A percentile compares a stretch with the other conserved stretches of the same genome.
phyloP scores from a whole-genome alignment of 2,888 invertebrate genomes.

The Lapara coniferarum region DNA sequence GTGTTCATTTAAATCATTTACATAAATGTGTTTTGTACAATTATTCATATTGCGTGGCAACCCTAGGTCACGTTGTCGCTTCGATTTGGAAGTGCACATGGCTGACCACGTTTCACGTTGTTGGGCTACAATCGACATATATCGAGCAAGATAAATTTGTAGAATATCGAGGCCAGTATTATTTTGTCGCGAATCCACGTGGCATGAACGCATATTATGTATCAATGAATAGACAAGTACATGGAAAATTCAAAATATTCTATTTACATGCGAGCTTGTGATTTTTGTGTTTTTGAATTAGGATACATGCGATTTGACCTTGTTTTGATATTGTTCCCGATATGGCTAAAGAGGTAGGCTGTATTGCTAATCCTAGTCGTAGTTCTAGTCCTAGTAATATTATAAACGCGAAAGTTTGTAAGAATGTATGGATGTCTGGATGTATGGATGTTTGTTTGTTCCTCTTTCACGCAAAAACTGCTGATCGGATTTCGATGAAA shows the following conservation, averaged over 20 bases:
- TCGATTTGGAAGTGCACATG: constrained; percentile 34
- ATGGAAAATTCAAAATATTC: background rate
- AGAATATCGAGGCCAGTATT: constrained; percentile 8
- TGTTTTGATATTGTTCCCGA: too few relatives aligned
- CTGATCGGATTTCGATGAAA: too few relatives aligned
- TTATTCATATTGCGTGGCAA: constrained; percentile 13
- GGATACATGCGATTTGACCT: too few relatives aligned
- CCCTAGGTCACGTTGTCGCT: constrained; percentile 30
- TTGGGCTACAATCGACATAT: constrained; percentile 17
- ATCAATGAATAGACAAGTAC: constrained; percentile 12
- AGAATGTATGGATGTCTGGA: too few relatives aligned
- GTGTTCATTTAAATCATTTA: background rate
- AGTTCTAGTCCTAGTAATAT: too few relatives aligned
- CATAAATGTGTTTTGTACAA: background rate
- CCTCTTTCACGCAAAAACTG: too few relatives aligned
- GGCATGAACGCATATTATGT: background rate
- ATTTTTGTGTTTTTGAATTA: too few relatives aligned
- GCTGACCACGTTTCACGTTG: constrained; percentile 34
- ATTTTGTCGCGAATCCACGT: constrained; percentile 10
- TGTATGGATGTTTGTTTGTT: too few relatives aligned
- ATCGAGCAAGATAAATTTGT: constrained; percentile 18
- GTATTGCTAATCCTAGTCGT: too few relatives aligned
- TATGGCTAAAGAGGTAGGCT: too few relatives aligned
- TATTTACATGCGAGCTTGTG: background rate
- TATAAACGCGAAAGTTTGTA: too few relatives aligned